Evolutionary conservation across 2,888 invertebrate genomes (phyloP), one percentile per base, ranked within the genome.

Genomic region (Diarsia rubi): DNA sequence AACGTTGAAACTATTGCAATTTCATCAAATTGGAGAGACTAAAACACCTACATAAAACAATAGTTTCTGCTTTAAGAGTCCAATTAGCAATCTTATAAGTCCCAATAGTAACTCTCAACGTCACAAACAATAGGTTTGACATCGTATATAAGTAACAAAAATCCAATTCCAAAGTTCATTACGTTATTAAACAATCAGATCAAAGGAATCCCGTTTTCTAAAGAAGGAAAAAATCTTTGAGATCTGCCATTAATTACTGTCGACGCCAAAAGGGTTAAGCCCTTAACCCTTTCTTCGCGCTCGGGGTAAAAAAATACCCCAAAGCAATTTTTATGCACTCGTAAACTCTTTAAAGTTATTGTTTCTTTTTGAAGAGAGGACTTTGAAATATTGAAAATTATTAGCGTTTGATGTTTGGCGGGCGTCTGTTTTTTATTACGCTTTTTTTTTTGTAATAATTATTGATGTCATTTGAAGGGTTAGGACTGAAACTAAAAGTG

Each of bases 341-440:
- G 86, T 91, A 93, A 92, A 93, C 94, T 93, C 92, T 94, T 94
- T 89, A 91, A 92, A 95, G 91, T 94, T 94, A 95, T 96, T 96
- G 95, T 96, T 96, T 95, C 94, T 93, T 94, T 95, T 94, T 91
- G 88, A 90, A 88, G 88, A 90, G 80, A 86, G 86, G 94, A 94
- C 95, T 93, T 94, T 95, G 95, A 96, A 93, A 94, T 95, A 96
- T 95, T 92, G 88, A 91, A 91, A 91, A 93, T 94, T 94, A 94
- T 95, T 94, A 93, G 78, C 91, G 92, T 95, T 95, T 95, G 95
- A 94, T 93, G 93, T 94, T 93, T 90, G 91, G 84, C 88, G 73
- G 87, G 86, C 81, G 82, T 79, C 86, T 85, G 79, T 63, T 85
- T 73, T 71, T 80, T 88, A 80, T 82, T 75, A 75, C 63, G 42